Percentiles rank a stretch among this genome's conserved stretches.
Conservation (phyloP, 1,140 invertebrate species). For the Batillaria attramentaria region DNA sequence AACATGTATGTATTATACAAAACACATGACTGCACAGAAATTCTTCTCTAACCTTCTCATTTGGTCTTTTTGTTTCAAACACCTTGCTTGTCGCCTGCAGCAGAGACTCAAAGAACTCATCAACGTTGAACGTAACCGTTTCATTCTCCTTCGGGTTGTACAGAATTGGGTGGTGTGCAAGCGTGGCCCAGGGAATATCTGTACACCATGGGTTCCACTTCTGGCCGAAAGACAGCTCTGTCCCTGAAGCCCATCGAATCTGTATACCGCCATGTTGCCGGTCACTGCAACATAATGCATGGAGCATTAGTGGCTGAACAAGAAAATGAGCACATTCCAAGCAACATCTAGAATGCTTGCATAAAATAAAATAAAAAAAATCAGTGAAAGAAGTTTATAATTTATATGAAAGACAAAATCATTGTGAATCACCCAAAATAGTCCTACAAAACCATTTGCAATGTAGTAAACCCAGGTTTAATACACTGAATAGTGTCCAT, state of each 20-base stretch:
- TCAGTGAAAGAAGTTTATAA: too few relatives aligned
- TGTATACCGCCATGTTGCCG: slow-evolving; percentile 82
- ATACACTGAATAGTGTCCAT: too few relatives aligned
- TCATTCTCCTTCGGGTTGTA: slow-evolving; percentile 78
- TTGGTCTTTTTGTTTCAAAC: slow-evolving; percentile 56
- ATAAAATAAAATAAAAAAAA: slow-evolving; percentile 20
- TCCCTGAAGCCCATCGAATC: slow-evolving; percentile 82
- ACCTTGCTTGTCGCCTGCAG: slow-evolving; percentile 64
- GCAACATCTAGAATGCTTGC: background rate
- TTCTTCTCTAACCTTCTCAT: slow-evolving; percentile 47
- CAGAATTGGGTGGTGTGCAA: slow-evolving; percentile 85
- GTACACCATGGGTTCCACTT: slow-evolving; percentile 90
- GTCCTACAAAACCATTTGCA: too few relatives aligned
- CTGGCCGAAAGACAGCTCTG: slow-evolving; percentile 79
- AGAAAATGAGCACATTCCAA: background rate
- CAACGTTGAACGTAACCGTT: slow-evolving; percentile 68
- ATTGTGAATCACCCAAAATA: too few relatives aligned
- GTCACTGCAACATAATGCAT: slow-evolving; percentile 58
- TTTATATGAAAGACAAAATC: too few relatives aligned
- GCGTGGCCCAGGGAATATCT: slow-evolving; percentile 84
- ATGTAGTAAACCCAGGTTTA: too few relatives aligned
- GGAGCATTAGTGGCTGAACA: background rate
- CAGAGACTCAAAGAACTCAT: slow-evolving; percentile 69
- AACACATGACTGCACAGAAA: too few relatives aligned
- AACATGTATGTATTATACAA: too few relatives aligned